Base-by-base conservation (phyloP, 2,113 vertebrate species). In the Heterotis niloticus region DNA sequence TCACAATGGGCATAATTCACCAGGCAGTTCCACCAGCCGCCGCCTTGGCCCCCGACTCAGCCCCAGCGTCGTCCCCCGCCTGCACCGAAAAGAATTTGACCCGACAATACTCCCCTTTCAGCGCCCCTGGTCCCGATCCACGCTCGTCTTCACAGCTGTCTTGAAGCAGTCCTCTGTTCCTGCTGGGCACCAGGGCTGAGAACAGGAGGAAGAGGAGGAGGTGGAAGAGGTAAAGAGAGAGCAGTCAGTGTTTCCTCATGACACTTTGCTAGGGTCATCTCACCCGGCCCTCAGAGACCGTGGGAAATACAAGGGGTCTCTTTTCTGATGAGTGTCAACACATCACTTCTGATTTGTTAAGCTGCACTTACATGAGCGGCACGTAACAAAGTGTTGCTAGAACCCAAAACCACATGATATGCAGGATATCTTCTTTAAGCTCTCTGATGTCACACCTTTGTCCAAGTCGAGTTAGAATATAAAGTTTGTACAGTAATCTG, bases 1-100 rank as follows among this genome's bases (percentile, higher is more conserved):
- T 88, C 91, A 92, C 91, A 92, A 92, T 92, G 90, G 89, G 87
- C 81, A 89, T 89, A 88, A 92, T 92, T 92, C 91, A 92, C 91
- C 85, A 87, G 87, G 87, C 91, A 90, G 90, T 91, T 90, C 87
- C 82, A 73, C 81, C 84, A 88, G 91, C 91, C 91, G 90, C 91
- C 88, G 90, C 89, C 88, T 91, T 90, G 91, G 90, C 90, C 92
- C 90, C 90, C 88, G 88, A 85, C 81, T 85, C 84, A 88, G 91
- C 91, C 91, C 90, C 91, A 88, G 90, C 89, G 87, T 91, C 90
- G 91, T 90, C 90, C 92, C 90, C 90, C 88, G 88, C 85, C 81
- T 85, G 82, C 84, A 88, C 88, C 88, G 88, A 87, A 89, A 92
- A 91, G 91, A 92, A 92, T 93, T 90, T 90, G 91, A 91, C 91